Evolutionary conservation across 2,888 invertebrate species (phyloP).

Genomic region (Aleiodes testaceus): DNA sequence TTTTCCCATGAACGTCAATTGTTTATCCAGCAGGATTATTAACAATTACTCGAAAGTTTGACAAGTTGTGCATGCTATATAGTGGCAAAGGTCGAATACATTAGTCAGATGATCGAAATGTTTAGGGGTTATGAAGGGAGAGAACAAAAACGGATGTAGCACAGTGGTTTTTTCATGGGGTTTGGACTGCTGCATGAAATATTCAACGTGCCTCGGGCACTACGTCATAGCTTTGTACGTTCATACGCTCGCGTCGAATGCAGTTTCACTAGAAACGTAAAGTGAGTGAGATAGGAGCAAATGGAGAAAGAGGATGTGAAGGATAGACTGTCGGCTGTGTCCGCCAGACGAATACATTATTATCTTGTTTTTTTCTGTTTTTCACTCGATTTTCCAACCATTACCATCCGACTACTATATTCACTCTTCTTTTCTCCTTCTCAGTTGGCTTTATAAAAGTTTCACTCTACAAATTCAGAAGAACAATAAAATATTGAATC

Average conservation of each 20-base stretch:
- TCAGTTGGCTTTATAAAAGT: conserved; percentile 43
- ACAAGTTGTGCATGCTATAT: too few relatives aligned
- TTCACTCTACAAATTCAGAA: conserved; percentile 21
- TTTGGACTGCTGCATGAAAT: conserved; percentile 64
- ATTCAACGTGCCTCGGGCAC: conserved; percentile 67
- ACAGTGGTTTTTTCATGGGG: conserved; percentile 58
- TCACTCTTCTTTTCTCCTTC: conserved; percentile 4
- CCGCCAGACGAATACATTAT: conserved; percentile 63
- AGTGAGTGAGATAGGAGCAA: conserved; percentile 42
- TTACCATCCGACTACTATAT: conserved; percentile 40
- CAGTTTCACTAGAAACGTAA: conserved; percentile 36
- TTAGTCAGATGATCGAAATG: too few relatives aligned
- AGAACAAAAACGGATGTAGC: conserved; percentile 34
- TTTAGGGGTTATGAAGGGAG: conserved; percentile 1
- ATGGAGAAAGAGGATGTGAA: conserved; percentile 32
- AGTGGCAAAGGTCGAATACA: too few relatives aligned
- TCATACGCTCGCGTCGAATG: conserved; percentile 31
- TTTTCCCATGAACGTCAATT: too few relatives aligned
- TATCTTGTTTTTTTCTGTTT: conserved; percentile 44
- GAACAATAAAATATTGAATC: neutral
- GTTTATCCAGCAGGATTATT: too few relatives aligned
- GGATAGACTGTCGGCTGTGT: conserved; percentile 28
- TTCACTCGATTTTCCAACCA: conserved; percentile 49
- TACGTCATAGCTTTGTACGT: conserved; percentile 63
- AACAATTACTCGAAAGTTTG: too few relatives aligned